Conservation (phyloP, 1,140 invertebrate genomes). For the Trichoplusia ni region DNA sequence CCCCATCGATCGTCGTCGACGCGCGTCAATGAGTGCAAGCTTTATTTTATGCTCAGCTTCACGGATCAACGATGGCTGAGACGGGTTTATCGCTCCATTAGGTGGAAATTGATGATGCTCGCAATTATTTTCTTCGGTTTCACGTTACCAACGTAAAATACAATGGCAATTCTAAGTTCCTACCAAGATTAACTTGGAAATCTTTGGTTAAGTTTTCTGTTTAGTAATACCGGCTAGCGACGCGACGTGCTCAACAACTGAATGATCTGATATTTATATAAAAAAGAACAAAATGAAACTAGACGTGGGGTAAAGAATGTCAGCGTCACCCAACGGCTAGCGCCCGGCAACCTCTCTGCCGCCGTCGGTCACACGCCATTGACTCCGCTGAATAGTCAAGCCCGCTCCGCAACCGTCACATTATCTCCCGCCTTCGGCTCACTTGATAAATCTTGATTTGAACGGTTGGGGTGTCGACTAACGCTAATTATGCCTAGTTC, state of each 20-base stretch:
- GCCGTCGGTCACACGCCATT: slow-evolving; percentile 73
- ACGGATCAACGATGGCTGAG: slow-evolving; percentile 59
- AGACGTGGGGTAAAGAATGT: slow-evolving; percentile 66
- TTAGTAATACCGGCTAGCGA: slow-evolving; percentile 11
- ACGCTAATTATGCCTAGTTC: slow-evolving; percentile 43
- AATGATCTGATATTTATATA: slow-evolving; percentile 24
- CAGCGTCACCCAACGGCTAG: slow-evolving; percentile 63
- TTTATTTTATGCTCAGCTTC: slow-evolving; percentile 60
- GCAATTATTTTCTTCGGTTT: slow-evolving; percentile 33
- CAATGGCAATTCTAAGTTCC: slow-evolving; percentile 9
- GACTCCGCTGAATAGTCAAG: slow-evolving; percentile 66
- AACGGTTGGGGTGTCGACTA: slow-evolving; percentile 42
- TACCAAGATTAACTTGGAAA: background rate
- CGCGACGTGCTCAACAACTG: slow-evolving; percentile 37
- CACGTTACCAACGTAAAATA: slow-evolving; percentile 18
- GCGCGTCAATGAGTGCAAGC: slow-evolving; percentile 65
- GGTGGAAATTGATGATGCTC: slow-evolving; percentile 50
- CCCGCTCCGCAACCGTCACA: slow-evolving; percentile 54
- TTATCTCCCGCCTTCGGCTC: slow-evolving; percentile 65
- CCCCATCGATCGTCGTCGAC: slow-evolving; percentile 62
- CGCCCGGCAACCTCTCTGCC: slow-evolving; percentile 57
- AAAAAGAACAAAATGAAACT: slow-evolving; percentile 51
- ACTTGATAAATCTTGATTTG: slow-evolving; percentile 56
- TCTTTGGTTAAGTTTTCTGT: slow-evolving; percentile 7
- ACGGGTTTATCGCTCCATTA: slow-evolving; percentile 62